Conservation (phyloP, 2,113 vertebrate species). For the Siphamia tubifer region DNA sequence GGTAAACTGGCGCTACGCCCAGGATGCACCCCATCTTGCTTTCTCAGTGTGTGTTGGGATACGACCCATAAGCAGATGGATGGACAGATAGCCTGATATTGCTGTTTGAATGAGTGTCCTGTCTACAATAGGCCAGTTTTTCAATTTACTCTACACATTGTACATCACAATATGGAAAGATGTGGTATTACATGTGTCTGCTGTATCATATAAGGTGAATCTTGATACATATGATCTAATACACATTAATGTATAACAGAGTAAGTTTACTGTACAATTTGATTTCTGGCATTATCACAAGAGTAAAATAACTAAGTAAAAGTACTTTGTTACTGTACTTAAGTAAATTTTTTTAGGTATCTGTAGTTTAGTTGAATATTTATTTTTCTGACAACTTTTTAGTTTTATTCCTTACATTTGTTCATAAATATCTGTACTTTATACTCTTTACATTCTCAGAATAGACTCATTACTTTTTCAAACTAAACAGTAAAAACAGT, state of each 20-base stretch:
- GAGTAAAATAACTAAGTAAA: too few species aligned
- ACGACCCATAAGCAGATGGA: constrained; percentile 28
- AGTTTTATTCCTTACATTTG: too few species aligned
- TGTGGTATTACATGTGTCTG: not conserved
- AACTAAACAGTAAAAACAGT: too few species aligned
- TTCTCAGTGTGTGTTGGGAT: constrained; percentile 10
- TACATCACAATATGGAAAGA: not conserved
- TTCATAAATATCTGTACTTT: too few species aligned
- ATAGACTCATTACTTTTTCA: too few species aligned
- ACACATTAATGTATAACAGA: not conserved
- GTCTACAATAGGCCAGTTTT: not conserved
- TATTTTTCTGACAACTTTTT: too few species aligned
- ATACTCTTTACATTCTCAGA: too few species aligned
- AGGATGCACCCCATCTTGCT: constrained; percentile 9
- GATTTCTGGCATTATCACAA: constrained; percentile 16
- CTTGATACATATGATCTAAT: too few species aligned
- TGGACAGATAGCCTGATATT: constrained; percentile 8
- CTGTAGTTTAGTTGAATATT: too few species aligned
- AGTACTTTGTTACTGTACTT: too few species aligned
- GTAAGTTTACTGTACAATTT: not conserved
- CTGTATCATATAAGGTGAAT: too few species aligned
- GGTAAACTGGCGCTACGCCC: constrained; percentile 37
- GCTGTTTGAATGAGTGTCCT: not conserved
- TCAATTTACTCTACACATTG: not conserved
- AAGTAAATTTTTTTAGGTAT: too few species aligned